Evolutionary conservation across 2,888 invertebrate genomes (phyloP), one percentile per base, ranked within the genome.

Genomic region (Pyrochroa serraticornis): DNA sequence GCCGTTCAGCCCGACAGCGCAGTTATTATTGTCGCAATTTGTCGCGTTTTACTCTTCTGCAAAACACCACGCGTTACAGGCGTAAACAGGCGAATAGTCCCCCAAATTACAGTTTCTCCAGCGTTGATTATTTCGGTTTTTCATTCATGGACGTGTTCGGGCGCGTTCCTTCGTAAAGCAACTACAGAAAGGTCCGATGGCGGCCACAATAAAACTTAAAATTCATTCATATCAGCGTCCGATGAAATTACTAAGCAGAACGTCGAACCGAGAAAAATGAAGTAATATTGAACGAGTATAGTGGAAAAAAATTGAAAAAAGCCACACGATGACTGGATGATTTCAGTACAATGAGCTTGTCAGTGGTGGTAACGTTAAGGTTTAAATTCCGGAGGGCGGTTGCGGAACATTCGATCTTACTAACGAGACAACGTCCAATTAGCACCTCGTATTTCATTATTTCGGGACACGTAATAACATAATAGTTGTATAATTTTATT

Each of bases 401-500:
- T 64, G 64, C 52, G 65, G 67, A 50, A 75, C 67, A 70, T 61
- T 72, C 64, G 68, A 63, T 71, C 72, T 72, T 74, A 73, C 63
- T 65, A 65, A 66, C 71, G 62, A 67, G 69, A 72, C 73, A 68
- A 64, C 69, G 71, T 71, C 75, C 76, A 76, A 76, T 76, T 76
- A 75, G 72, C 71, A 73, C 65, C 70, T 71, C 66, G 71, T 61
- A 61, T 67, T 73, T 73, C 71, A 71, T 73, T 74, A 74, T 75
- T 73, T 69, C 69, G 69, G 60, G 66, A 65, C 67, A 63, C 63
- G 65, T 73, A 74, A 74, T 74, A 71, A 72, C 65, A 71, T 73
- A 74, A 76, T 75, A 70, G 71, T 70, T 70, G 72, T 71, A 72
- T 75, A 72, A 71, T 73, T 73, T 72, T 71, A 73, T 74, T 73